Conservation (phyloP, 2,797 vertebrate species). For the Nyctibius grandis region DNA sequence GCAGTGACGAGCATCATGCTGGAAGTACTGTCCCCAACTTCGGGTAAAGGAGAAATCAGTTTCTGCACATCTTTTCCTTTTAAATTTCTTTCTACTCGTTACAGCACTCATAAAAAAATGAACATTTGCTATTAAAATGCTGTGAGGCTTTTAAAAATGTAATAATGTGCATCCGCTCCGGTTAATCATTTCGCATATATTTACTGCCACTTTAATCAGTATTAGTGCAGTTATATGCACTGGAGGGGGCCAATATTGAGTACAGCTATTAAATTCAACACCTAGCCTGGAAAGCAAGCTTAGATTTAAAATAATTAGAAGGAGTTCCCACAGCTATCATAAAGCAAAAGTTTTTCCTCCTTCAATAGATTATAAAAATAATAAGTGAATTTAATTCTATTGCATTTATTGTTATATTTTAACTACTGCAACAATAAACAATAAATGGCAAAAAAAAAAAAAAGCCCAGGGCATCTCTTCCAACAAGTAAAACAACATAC, state of each 20-base stretch:
- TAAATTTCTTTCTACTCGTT: neutral
- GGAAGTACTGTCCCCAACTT: neutral
- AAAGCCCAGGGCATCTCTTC: neutral
- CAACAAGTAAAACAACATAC: neutral
- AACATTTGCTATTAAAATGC: neutral
- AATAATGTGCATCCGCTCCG: neutral
- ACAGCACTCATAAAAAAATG: neutral
- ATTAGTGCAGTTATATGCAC: neutral
- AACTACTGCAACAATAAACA: neutral
- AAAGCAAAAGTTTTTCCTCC: neutral
- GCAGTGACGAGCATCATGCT: neutral
- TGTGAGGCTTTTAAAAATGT: neutral
- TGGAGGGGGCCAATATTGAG: neutral
- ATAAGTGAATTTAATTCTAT: neutral
- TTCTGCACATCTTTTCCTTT: neutral
- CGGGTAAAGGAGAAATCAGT: neutral
- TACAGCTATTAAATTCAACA: neutral
- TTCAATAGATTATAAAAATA: neutral
- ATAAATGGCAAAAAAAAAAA: neutral
- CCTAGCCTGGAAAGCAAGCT: neutral
- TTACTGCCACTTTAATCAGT: neutral
- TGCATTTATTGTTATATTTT: neutral
- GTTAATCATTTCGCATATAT: neutral
- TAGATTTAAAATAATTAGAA: neutral
- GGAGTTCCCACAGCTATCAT: neutral